A percentile compares a stretch with the other conserved stretches of the same genome.
Evolutionary conservation across 64 coral and sea anemone species (phyloP).

Genomic region (Anthopleura sola): DNA sequence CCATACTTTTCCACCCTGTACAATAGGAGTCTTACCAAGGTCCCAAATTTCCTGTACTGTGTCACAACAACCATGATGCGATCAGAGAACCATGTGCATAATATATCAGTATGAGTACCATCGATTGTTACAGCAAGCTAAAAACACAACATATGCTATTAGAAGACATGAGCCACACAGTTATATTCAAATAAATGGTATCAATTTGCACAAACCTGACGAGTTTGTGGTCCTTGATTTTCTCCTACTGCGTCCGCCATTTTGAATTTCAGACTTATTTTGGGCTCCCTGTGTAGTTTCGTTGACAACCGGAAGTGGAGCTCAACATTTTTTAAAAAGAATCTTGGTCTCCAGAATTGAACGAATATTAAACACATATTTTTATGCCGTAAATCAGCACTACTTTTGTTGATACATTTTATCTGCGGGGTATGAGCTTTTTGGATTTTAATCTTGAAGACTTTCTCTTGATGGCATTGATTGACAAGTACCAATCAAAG

Average conservation of each 20-base stretch:
- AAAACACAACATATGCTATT: not conserved
- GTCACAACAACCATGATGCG: conserved; percentile 4
- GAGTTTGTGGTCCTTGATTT: not conserved
- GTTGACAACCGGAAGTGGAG: not conserved
- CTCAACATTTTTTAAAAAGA: no score
- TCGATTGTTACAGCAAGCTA: not conserved
- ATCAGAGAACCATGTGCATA: conserved; percentile 3
- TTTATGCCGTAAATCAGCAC: no score
- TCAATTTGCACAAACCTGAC: not conserved
- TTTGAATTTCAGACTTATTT: not conserved
- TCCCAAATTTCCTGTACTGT: conserved; percentile 13
- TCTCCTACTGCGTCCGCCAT: conserved; percentile 3
- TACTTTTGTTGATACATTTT: no score
- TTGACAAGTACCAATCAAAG: no score
- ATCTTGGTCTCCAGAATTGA: no score
- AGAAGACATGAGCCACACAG: not conserved
- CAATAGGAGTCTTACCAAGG: conserved; percentile 3
- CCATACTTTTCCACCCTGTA: not conserved
- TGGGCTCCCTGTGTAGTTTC: conserved; percentile 23
- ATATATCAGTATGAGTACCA: conserved; percentile 1
- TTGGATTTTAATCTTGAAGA: no score
- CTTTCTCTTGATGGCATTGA: no score
- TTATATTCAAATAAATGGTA: not conserved
- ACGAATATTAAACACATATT: no score
- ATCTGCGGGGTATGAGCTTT: no score